Conservation (phyloP, 2,888 invertebrate genomes). For the Trilocha varians region DNA sequence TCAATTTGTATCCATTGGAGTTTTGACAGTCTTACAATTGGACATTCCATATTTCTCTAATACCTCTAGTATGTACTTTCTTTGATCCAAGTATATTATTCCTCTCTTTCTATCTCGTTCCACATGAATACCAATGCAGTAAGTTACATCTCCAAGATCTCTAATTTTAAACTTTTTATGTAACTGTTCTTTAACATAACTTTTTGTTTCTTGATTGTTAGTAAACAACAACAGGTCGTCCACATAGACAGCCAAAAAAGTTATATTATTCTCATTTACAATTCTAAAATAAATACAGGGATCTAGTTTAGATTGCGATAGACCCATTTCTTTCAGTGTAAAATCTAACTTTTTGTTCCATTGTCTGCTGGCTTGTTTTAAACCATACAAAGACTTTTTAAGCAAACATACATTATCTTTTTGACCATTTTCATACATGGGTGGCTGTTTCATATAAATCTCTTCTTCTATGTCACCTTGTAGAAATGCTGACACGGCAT, state of each 20-base stretch:
- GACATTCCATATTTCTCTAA: slow-evolving; percentile 9
- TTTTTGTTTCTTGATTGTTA: slow-evolving; percentile 7
- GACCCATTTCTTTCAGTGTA: no score
- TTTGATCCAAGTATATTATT: slow-evolving; percentile 11
- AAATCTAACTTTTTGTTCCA: no score
- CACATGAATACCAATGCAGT: slow-evolving; percentile 7
- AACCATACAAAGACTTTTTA: no score
- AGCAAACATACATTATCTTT: no score
- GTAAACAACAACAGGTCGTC: slow-evolving; percentile 7
- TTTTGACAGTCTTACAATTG: slow-evolving; percentile 13
- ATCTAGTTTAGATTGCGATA: no score
- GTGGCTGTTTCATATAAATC: slow-evolving; percentile 8
- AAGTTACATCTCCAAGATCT: slow-evolving; percentile 5
- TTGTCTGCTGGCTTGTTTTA: no score
- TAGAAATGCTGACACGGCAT: slow-evolving; percentile 9
- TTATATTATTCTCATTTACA: slow-evolving; percentile 1
- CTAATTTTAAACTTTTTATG: slow-evolving; percentile 7
- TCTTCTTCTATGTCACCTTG: slow-evolving; percentile 11
- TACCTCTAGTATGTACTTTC: slow-evolving; percentile 11
- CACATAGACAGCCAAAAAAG: slow-evolving; percentile 6
- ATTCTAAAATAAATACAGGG: slow-evolving; percentile 12
- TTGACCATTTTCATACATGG: no score
- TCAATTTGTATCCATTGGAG: slow-evolving; percentile 12
- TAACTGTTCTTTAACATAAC: slow-evolving; percentile 8
- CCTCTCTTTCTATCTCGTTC: slow-evolving; percentile 4